phyloP scores from a whole-genome alignment of 1,140 invertebrate species.

The Zaprionus kolodkinae region DNA sequence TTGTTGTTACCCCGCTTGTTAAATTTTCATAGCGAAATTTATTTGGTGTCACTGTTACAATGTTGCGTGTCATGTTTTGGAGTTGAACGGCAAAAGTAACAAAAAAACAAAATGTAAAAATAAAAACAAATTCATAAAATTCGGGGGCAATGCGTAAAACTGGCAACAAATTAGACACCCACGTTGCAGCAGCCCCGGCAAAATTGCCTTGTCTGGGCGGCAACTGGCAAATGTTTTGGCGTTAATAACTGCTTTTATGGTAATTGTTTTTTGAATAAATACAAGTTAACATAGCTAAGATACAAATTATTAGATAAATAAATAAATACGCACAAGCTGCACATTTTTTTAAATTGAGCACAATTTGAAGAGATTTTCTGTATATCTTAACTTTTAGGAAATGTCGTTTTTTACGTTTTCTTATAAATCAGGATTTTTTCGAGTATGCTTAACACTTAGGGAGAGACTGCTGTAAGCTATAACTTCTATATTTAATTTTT shows the following conservation, averaged over 20 bases:
- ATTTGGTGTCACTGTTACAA: constrained; percentile 72
- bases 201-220: constrained; percentile 3
- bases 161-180: constrained; percentile 29
- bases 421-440: too few species aligned
- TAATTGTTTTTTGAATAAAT: constrained; percentile 51
- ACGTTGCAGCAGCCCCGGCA: neutral
- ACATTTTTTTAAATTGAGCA: neutral
- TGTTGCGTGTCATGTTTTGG: constrained; percentile 62
- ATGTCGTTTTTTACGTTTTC: too few species aligned
- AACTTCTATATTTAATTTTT: too few species aligned
- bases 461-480: too few species aligned
- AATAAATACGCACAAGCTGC: neutral
- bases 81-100: constrained; percentile 15
- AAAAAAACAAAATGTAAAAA: neutral
- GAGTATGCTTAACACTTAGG: too few species aligned
- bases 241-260: constrained; percentile 52
- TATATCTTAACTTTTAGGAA: too few species aligned
- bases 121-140: constrained; percentile 23
- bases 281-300: neutral
- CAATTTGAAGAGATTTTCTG: neutral
- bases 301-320: too few species aligned
- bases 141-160: constrained; percentile 49
- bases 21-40: constrained; percentile 55
- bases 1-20: constrained; percentile 33
- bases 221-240: neutral